phyloP scores from a whole-genome alignment of 2,113 vertebrate species.

The Pipa parva region DNA sequence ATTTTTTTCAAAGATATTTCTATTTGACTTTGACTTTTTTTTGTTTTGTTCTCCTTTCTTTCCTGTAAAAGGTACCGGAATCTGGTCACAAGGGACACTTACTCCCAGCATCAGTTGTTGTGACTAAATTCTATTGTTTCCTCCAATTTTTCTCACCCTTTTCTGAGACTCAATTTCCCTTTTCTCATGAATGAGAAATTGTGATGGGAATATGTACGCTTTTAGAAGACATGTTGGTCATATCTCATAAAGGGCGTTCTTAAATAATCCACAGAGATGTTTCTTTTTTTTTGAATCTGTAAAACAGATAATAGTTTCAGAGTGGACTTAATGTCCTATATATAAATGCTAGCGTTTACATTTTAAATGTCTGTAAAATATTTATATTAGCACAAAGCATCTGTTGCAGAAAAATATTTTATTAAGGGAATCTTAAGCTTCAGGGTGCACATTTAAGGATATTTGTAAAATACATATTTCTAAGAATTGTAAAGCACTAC shows the following conservation, averaged over 20 bases:
- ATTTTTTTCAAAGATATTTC: conserved; percentile 30
- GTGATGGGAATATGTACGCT: conserved; percentile 40
- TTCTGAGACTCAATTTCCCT: conserved; percentile 60
- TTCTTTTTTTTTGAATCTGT: no score
- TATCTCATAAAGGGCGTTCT: conserved; percentile 22
- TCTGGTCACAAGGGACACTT: conserved; percentile 61
- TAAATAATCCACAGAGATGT: no score
- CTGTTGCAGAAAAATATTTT: no score
- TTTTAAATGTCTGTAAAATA: no score
- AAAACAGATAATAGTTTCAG: no score
- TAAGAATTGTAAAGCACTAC: no score
- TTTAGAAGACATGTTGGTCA: conserved; percentile 37
- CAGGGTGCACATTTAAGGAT: no score
- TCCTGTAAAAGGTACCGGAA: conserved; percentile 46
- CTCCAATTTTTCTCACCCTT: conserved; percentile 61
- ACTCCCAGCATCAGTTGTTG: conserved; percentile 39
- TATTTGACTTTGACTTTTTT: conserved; percentile 33
- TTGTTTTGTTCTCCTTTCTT: conserved; percentile 38
- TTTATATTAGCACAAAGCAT: no score
- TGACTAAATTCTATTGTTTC: conserved; percentile 70
- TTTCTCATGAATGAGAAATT: conserved; percentile 60
- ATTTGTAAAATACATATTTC: no score
- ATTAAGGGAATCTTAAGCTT: no score
- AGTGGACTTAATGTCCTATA: no score
- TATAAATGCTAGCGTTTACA: no score